These are phyloP conservation scores for Aphelenchoides besseyi DNA, from an alignment of 1,140 invertebrate genomes.

Conservation along the genomic window DNA sequence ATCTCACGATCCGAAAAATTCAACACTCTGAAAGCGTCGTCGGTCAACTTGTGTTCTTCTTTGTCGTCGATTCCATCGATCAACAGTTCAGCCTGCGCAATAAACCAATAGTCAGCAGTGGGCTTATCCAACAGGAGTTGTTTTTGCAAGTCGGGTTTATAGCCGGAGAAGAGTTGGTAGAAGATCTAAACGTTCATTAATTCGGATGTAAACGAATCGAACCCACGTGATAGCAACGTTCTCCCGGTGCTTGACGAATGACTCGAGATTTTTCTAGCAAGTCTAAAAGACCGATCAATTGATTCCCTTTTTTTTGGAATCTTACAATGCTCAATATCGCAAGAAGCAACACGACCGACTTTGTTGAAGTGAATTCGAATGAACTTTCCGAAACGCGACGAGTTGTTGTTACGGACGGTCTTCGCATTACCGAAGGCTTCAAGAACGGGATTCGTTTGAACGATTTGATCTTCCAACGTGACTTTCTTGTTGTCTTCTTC, in stretches of 20 bases:
- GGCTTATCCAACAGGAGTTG: constrained; percentile 55
- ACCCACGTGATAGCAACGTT: constrained; percentile 99
- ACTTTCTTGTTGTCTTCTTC: constrained; percentile 52
- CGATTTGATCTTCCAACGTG: constrained; percentile 85
- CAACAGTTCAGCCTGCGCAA: constrained; percentile 92
- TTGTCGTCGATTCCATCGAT: constrained; percentile 82
- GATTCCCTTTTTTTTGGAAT: constrained; percentile 58
- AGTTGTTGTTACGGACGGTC: constrained; percentile 99
- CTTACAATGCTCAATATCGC: constrained; percentile 99
- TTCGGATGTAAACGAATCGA: constrained; percentile 98
- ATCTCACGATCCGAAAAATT: constrained; percentile 95
- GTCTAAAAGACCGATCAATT: constrained; percentile 69
- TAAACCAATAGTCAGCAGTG: constrained; percentile 68
- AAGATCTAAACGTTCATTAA: constrained; percentile 47
- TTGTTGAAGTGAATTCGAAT: constrained; percentile 99
- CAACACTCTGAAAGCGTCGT: constrained; percentile 94
- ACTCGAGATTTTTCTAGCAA: constrained; percentile 99
- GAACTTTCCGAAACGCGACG: constrained; percentile 86
- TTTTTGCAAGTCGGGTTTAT: constrained; percentile 71
- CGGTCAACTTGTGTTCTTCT: constrained; percentile 85
- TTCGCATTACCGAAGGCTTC: constrained; percentile 99
- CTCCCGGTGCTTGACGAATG: constrained; percentile 93
- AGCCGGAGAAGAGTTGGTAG: constrained; percentile 70
- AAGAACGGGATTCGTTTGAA: constrained; percentile 97
- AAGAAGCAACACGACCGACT: constrained; percentile 97